Evolutionary conservation across 2,888 invertebrate genomes (phyloP).

Genomic region (Yponomeuta sedellus): DNA sequence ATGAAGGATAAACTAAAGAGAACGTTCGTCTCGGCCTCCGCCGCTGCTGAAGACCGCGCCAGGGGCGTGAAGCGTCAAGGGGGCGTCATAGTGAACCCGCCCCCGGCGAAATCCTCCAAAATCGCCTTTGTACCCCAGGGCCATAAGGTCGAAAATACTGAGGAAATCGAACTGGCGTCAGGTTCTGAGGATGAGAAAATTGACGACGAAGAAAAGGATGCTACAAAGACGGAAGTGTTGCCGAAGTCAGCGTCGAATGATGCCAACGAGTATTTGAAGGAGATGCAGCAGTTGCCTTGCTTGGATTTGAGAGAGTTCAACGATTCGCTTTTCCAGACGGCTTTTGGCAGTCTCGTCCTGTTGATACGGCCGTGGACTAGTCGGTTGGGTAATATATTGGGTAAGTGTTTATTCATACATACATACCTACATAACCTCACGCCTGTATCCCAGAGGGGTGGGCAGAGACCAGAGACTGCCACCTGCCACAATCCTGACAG

Average conservation of each 20-base stretch:
- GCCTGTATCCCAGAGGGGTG: too few relatives aligned
- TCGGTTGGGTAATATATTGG: conserved; percentile 51
- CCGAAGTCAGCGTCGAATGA: conserved; percentile 17
- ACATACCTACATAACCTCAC: too few relatives aligned
- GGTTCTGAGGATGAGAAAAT: background rate
- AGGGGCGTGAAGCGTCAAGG: conserved; percentile 58
- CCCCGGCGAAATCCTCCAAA: conserved; percentile 36
- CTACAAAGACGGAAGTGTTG: conserved; percentile 1
- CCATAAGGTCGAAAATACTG: conserved; percentile 10
- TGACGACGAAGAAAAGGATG: background rate
- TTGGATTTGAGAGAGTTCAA: conserved; percentile 39
- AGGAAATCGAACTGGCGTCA: conserved; percentile 11
- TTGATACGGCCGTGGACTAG: conserved; percentile 54
- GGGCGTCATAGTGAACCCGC: conserved; percentile 37
- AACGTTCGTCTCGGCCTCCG: conserved; percentile 80
- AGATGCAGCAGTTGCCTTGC: conserved; percentile 42
- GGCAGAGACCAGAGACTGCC: too few relatives aligned
- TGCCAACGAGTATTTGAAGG: conserved; percentile 39
- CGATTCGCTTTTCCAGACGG: conserved; percentile 50
- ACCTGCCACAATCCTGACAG: too few relatives aligned
- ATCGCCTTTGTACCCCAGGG: conserved; percentile 52
- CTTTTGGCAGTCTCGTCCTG: conserved; percentile 51
- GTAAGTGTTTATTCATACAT: conserved; percentile 39
- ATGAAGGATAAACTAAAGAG: conserved; percentile 76
- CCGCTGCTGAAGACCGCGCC: conserved; percentile 77